phyloP scores from a whole-genome alignment of 2,888 invertebrate species.

The Bellardia bayeri region DNA sequence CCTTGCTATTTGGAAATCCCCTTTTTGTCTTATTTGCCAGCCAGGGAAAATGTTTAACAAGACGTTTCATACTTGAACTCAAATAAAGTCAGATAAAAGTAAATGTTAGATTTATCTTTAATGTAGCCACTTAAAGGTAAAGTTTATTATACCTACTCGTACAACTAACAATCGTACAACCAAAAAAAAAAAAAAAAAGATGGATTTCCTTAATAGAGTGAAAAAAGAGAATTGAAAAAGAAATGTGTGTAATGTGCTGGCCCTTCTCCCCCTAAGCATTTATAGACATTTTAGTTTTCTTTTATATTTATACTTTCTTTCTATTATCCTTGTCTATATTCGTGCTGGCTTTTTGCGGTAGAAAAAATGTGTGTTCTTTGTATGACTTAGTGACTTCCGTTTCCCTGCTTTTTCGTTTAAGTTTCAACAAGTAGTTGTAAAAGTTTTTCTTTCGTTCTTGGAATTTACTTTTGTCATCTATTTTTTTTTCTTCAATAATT shows the following conservation, averaged over 20 bases:
- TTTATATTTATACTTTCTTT: constrained; percentile 35
- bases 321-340: constrained; percentile 29
- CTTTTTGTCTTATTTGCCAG: background rate
- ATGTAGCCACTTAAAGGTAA: constrained; percentile 74
- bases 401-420: constrained; percentile 50
- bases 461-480: constrained; percentile 21
- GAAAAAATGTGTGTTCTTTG: constrained; percentile 49
- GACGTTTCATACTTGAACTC: constrained; percentile 73
- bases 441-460: constrained; percentile 46
- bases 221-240: constrained; percentile 1
- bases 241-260: constrained; percentile 15
- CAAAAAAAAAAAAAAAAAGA: constrained; percentile 25
- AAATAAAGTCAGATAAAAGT: constrained; percentile 66
- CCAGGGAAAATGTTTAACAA: constrained; percentile 65
- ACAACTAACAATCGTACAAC: background rate
- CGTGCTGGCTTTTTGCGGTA: background rate
- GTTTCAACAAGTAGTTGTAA: constrained; percentile 72
- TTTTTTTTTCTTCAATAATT: constrained; percentile 3
- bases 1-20: background rate
- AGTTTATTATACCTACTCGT: constrained; percentile 66
- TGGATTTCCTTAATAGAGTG: constrained; percentile 62
- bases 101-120: constrained; percentile 73
- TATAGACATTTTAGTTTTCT: constrained; percentile 50
- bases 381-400: constrained; percentile 69
- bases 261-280: constrained; percentile 43